Evolutionary conservation across 2,113 vertebrate genomes (phyloP).

Genomic region (Austrofundulus limnaeus): DNA sequence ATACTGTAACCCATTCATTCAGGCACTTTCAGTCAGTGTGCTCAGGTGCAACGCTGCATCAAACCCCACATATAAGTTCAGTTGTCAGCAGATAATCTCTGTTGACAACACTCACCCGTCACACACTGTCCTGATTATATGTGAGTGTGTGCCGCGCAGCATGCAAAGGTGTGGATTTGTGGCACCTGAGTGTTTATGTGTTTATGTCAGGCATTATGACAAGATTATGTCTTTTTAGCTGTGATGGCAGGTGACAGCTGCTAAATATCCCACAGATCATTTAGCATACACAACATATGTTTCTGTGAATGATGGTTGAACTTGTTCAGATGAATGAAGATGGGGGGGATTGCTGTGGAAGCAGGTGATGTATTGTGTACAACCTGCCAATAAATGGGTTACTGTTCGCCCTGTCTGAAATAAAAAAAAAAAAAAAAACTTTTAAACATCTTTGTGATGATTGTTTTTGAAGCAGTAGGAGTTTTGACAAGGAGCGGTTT

Average conservation of each 20-base stretch:
- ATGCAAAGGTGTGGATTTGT: constrained; percentile 38
- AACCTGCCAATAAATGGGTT: not conserved
- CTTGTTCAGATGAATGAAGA: not conserved
- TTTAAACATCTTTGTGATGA: not conserved
- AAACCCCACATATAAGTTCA: constrained; percentile 11
- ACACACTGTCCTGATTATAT: constrained; percentile 42
- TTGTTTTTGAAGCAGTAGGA: not conserved
- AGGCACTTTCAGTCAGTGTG: constrained; percentile 40
- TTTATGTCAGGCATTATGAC: constrained; percentile 41
- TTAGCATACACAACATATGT: constrained; percentile 11
- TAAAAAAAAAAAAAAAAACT: no score
- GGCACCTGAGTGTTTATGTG: constrained; percentile 15
- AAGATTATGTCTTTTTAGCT: constrained; percentile 23
- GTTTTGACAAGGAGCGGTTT: not conserved
- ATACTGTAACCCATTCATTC: constrained; percentile 35
- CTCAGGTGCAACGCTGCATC: constrained; percentile 39
- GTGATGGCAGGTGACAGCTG: constrained; percentile 10
- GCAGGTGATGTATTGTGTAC: not conserved
- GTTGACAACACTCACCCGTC: constrained; percentile 51
- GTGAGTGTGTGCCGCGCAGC: constrained; percentile 27
- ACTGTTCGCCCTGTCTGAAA: not conserved
- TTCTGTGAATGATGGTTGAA: constrained; percentile 4
- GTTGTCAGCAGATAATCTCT: constrained; percentile 44
- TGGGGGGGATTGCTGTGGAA: not conserved
- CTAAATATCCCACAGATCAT: constrained; percentile 2